Evolutionary conservation across 2,888 invertebrate species (phyloP), one percentile per base, ranked within the genome.

Genomic region (Cephus sareptanus): DNA sequence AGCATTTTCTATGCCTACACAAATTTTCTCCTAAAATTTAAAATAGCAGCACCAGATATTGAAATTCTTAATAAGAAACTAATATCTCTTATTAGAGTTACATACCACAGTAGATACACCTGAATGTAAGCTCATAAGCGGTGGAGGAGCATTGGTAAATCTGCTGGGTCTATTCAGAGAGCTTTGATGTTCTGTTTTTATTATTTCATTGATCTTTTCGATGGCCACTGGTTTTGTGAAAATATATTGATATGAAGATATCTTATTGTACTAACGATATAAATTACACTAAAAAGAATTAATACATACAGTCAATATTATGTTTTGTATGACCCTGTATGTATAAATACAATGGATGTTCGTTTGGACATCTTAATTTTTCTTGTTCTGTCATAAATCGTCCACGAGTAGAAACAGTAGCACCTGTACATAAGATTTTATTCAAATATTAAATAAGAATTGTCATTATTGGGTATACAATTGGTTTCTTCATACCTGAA

Each of bases 1-100:
- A 76, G 96, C 95, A 93, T 95, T 94, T 87, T 96, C 96, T 84
- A 96, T 92, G 70, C 96, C 96, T 85, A 96, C 94, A 86, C 95
- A 95, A 83, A 97, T 94, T 92, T 96, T 96, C 90, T 96, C 96
- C 90, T 94, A 91, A 35, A 68, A 77, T 75, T 70, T 73, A 40
- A 79, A 56, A 68, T 2, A 31, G 71, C 34, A 31, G 3, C 71
- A 31, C 34, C 71, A 56, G 30, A 2, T 71, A 33, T 71, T 71
- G 15, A 33, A 71, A 31, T 12, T 56, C 23, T 56, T 56, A 15
- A 74, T 31, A 69, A n/a, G 75, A 11, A 70, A 1, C 9, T 37
- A 13, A 13, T 37, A 69, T 70, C 69, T 34, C 23, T 56, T 56
- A 56, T 56, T 23, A 23, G 9, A 78, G 78, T 77, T 74, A 81